Evolutionary conservation across 2,113 vertebrate species (phyloP).

Genomic region (Hepsetus odoe): DNA sequence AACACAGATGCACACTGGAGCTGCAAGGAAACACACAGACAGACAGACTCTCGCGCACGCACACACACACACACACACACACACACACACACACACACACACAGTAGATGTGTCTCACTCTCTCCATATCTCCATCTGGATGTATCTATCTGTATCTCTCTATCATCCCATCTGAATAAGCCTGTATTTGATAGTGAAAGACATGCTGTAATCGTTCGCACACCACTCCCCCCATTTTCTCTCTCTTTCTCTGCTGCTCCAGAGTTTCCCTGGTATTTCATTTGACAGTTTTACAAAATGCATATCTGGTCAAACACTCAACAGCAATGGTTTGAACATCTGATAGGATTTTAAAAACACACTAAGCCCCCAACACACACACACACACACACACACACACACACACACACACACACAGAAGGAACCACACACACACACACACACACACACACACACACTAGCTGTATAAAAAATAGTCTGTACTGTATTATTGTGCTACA

Average conservation of each 20-base stretch:
- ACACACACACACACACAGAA: constrained; percentile 5
- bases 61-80: neutral
- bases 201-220: no score
- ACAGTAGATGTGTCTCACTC: neutral
- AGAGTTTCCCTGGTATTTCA: neutral
- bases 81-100: neutral
- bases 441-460: no score
- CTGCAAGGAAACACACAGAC: neutral
- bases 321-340: neutral
- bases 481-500: no score
- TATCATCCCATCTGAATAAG: neutral
- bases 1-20: no score
- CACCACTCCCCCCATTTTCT: neutral
- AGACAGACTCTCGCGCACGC: neutral
- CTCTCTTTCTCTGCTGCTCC: neutral
- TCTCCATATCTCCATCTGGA: neutral
- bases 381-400: neutral
- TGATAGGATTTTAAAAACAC: neutral
- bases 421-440: no score
- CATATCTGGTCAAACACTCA: neutral
- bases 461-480: no score
- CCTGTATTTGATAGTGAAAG: no score
- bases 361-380: no score
- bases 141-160: neutral
- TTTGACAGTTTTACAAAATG: no score